phyloP scores from a whole-genome alignment of 64 coral and sea anemone species.

The Trachythela sp. region DNA sequence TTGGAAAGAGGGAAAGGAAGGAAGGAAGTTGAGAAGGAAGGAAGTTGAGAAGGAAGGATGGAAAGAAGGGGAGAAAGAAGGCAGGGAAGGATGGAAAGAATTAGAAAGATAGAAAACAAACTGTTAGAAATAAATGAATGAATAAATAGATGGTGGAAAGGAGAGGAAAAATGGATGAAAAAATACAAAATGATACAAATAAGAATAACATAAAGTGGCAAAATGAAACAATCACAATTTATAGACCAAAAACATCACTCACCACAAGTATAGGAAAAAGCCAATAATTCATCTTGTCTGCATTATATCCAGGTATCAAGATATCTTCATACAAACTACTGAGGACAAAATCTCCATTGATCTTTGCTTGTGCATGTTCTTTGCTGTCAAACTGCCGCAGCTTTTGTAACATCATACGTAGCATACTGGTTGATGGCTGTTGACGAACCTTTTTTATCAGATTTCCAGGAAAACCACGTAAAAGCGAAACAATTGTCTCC shows the following conservation, averaged over 20 bases:
- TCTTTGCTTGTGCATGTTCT: slow-evolving; percentile 61
- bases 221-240: not conserved
- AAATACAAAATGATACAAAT: not conserved
- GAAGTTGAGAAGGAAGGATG: no score
- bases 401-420: slow-evolving; percentile 66
- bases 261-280: slow-evolving; percentile 89
- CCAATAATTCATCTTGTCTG: slow-evolving; percentile 75
- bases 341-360: slow-evolving; percentile 84
- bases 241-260: slow-evolving; percentile 23
- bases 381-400: slow-evolving; percentile 44
- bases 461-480: slow-evolving; percentile 74
- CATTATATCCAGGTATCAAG: slow-evolving; percentile 70
- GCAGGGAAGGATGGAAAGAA: no score
- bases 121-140: not conserved
- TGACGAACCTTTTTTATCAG: slow-evolving; percentile 34
- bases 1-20: no score
- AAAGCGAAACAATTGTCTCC: slow-evolving; percentile 61
- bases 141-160: no score
- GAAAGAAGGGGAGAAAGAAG: no score
- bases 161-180: no score
- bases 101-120: no score
- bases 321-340: slow-evolving; percentile 57
- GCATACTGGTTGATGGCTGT: slow-evolving; percentile 74
- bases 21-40: no score
- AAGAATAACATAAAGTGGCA: not conserved